Evolutionary conservation across 23 tunicate species (phyloP).

Genomic region (Phallusia fumigata): DNA sequence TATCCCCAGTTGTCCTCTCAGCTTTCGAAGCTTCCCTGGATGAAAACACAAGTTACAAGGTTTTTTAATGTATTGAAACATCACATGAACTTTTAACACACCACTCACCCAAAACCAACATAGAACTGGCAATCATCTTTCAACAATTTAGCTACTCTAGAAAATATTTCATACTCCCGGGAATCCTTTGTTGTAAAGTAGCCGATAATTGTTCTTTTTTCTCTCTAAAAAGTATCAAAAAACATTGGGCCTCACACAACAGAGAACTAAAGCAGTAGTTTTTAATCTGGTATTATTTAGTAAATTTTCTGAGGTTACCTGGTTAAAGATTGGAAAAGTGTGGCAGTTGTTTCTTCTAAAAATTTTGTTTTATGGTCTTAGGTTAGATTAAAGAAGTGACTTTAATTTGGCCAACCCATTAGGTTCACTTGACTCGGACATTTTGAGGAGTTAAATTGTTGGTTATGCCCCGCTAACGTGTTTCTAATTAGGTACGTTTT

Average conservation of each 20-base stretch:
- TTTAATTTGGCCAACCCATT: too few species aligned
- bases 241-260: too few species aligned
- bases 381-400: too few species aligned
- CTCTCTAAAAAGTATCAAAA: constrained; percentile 44
- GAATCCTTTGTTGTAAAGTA: constrained; percentile 76
- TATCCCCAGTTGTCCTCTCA: constrained; percentile 85
- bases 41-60: background rate
- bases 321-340: too few species aligned
- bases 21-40: constrained; percentile 70
- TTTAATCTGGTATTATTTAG: too few species aligned
- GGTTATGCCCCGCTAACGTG: background rate
- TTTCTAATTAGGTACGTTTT: background rate
- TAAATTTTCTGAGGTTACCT: too few species aligned
- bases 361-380: too few species aligned
- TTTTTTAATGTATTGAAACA: background rate
- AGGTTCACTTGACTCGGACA: too few species aligned
- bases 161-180: constrained; percentile 52
- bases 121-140: constrained; percentile 89
- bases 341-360: too few species aligned
- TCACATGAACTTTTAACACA: constrained; percentile 6
- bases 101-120: constrained; percentile 90
- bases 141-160: constrained; percentile 67
- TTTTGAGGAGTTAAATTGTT: too few species aligned
- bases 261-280: too few species aligned
- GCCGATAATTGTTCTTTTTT: constrained; percentile 75